Evolutionary conservation across 1,140 invertebrate species (phyloP), one percentile per base, ranked within the genome.

Genomic region (Caerostris extrusa): DNA sequence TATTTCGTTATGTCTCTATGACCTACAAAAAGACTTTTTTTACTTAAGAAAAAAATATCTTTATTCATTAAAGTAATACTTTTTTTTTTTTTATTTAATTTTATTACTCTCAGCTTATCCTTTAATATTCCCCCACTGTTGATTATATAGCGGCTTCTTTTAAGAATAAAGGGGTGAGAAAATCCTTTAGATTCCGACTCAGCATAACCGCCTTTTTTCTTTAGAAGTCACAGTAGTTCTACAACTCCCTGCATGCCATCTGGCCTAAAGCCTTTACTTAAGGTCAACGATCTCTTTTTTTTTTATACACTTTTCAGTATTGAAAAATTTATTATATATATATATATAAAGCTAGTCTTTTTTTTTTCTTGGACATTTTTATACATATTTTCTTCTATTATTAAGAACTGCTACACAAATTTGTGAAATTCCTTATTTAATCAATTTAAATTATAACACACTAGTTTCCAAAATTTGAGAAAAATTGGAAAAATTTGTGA

Each of bases 161-260:
- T n/a, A 53, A 77, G 71, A 53, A 77, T 77, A 77, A 77, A 50
- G 19, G 19, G 71, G 71, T 77, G 71, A 77, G 71, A 77, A 77
- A 77, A 77, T 77, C 71, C 34, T 77, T 77, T 77, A 53, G 71
- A 77, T 77, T 77, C 71, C 71, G 50, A 77, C 71, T 77, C 34
- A 12, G 71, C 71, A 77, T 77, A 77, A 77, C 71, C 71, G 53
- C 34, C 71, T 34, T 34, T 71, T n/a, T 71, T 34, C 71, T 53
- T 77, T 77, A 8, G 34, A 77, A 77, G 71, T 50, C 10, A 50
- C 12, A 19, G 12, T 50, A 10, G 34, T 77, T 77, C 53, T 34
- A 50, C 34, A 77, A 77, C 71, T 77, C 71, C 67, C 71, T 77
- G 71, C 50, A 77, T 77, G 71, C 71, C 71, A 77, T 77, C 71